Evolutionary conservation across 2,888 invertebrate species (phyloP).

Genomic region (Scaeva pyrastri): DNA sequence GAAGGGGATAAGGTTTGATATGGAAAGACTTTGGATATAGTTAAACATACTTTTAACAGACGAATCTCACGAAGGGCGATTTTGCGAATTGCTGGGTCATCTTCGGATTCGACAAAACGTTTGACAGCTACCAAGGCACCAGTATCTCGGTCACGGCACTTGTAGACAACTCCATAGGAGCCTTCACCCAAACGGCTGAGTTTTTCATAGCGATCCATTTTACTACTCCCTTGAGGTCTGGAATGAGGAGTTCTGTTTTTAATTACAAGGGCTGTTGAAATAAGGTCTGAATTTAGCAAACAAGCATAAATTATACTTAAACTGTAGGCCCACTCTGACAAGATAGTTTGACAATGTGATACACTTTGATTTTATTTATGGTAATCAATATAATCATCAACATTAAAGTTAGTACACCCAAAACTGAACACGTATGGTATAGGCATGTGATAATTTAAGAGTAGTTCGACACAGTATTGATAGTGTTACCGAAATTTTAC

Average conservation of each 20-base stretch:
- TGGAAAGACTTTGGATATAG: not conserved
- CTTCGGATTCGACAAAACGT: slow-evolving; percentile 98
- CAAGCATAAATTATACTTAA: too few species aligned
- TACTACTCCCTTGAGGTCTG: slow-evolving; percentile 93
- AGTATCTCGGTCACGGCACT: slow-evolving; percentile 97
- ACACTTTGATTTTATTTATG: too few species aligned
- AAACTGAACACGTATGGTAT: too few species aligned
- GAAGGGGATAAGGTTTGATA: not conserved
- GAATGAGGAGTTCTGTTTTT: slow-evolving; percentile 74
- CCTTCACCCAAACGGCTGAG: slow-evolving; percentile 96
- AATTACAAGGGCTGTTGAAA: not conserved
- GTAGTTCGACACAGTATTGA: too few species aligned
- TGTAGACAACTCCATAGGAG: slow-evolving; percentile 91
- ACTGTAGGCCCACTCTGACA: too few species aligned
- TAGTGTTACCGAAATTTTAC: too few species aligned
- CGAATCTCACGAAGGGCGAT: slow-evolving; percentile 97
- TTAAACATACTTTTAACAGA: slow-evolving; percentile 91
- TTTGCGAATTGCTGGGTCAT: slow-evolving; percentile 97
- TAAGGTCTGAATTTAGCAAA: not conserved
- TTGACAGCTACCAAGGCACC: slow-evolving; percentile 98
- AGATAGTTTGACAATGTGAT: too few species aligned
- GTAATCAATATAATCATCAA: too few species aligned
- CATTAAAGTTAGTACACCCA: too few species aligned
- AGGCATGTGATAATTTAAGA: too few species aligned
- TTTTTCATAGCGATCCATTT: slow-evolving; percentile 98